Percentiles rank a stretch among this genome's conserved stretches.
Evolutionary conservation across 2,797 vertebrate genomes (phyloP).

Genomic region (Mycteria americana): DNA sequence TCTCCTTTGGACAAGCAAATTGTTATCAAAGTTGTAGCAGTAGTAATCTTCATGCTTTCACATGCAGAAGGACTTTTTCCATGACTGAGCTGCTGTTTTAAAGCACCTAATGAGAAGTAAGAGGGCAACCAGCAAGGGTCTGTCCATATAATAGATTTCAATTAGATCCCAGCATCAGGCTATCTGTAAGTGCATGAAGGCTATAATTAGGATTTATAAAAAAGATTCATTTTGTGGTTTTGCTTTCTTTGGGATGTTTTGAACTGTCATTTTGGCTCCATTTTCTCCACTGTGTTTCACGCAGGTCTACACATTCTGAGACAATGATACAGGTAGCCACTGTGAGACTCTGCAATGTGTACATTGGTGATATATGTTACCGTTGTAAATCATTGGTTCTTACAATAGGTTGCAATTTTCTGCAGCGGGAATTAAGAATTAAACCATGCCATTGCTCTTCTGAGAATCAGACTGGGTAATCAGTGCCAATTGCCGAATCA

Average conservation of each 20-base stretch:
- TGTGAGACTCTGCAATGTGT: neutral
- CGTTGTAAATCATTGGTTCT: neutral
- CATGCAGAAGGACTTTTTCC: neutral
- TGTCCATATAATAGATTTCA: neutral
- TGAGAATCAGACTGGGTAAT: constrained; percentile 8
- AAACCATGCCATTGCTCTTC: neutral
- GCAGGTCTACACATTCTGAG: neutral
- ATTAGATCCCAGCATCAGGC: neutral
- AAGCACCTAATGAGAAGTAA: neutral
- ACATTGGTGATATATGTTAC: neutral
- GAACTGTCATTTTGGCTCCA: neutral
- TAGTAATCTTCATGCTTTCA: neutral
- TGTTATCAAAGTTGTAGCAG: neutral
- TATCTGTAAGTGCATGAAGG: neutral
- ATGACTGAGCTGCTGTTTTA: neutral
- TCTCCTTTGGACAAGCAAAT: neutral
- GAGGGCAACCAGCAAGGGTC: neutral
- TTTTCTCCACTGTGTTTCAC: neutral
- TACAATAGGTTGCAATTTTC: neutral
- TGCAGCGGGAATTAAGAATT: neutral
- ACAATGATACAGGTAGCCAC: neutral
- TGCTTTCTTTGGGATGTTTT: neutral
- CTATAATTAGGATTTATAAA: neutral
- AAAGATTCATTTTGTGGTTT: neutral
- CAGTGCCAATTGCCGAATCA: constrained; percentile 13